Percentiles rank a stretch among this genome's conserved stretches.
Evolutionary conservation across 2,888 invertebrate species (phyloP).

Genomic region (Alloscopus bannaensis): DNA sequence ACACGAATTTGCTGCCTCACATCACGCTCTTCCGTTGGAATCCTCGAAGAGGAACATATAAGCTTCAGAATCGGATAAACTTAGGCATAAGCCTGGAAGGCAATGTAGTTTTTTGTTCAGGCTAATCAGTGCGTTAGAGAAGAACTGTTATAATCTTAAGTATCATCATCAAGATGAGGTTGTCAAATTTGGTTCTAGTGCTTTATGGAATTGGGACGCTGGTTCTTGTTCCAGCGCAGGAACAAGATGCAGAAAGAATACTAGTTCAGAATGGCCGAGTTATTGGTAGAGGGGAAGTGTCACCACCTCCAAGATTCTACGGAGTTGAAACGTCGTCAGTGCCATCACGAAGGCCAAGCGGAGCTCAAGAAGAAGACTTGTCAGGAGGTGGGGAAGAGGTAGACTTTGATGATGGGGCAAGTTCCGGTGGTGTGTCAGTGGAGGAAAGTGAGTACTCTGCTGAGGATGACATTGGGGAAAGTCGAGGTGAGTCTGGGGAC

Average conservation of each 20-base stretch:
- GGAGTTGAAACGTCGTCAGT: constrained; percentile 27
- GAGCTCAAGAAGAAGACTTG: constrained; percentile 48
- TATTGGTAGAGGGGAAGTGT: constrained; percentile 1
- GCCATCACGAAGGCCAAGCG: constrained; percentile 37
- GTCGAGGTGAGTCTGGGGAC: constrained; percentile 14
- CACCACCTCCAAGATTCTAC: neutral
- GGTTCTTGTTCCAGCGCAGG: neutral
- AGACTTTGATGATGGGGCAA: constrained; percentile 10
- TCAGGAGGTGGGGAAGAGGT: neutral
- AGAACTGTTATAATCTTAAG: no score
- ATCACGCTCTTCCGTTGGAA: constrained; percentile 33
- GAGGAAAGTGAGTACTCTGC: constrained; percentile 43
- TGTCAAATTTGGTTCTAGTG: no score
- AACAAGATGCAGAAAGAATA: constrained; percentile 50
- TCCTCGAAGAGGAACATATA: neutral
- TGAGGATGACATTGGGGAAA: constrained; percentile 27
- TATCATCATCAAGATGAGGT: no score
- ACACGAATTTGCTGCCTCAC: constrained; percentile 27
- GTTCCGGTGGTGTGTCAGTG: constrained; percentile 22
- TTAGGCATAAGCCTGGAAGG: no score
- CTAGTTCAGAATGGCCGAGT: constrained; percentile 34
- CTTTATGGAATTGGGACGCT: no score
- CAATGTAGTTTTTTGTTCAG: no score
- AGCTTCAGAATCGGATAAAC: no score
- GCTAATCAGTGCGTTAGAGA: no score